These are phyloP conservation scores for Andrena minutula DNA, from an alignment of 2,888 invertebrate species.

Conservation along the genomic window DNA sequence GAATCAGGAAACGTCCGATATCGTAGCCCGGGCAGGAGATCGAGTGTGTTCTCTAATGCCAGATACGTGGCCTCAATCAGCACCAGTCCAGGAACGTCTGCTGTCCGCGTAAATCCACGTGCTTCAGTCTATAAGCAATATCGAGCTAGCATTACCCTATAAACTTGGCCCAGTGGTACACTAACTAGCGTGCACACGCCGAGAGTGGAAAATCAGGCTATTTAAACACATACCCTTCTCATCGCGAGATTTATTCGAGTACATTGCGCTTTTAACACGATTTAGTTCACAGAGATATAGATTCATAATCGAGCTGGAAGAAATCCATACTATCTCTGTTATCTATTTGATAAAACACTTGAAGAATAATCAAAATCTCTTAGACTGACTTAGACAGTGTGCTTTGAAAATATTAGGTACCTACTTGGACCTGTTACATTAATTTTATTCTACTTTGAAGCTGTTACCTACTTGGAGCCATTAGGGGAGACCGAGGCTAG, in stretches of 20 bases:
- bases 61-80: constrained; percentile 56
- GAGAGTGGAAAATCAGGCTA: background rate
- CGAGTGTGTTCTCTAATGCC: constrained; percentile 49
- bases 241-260: constrained; percentile 3
- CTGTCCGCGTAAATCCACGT: constrained; percentile 39
- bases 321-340: background rate
- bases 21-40: constrained; percentile 41
- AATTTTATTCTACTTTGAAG: too few relatives aligned
- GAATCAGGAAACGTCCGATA: constrained; percentile 49
- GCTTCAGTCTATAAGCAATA: constrained; percentile 41
- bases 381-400: too few relatives aligned
- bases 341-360: too few relatives aligned
- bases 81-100: constrained; percentile 44
- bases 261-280: background rate
- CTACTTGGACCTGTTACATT: too few relatives aligned
- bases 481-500: too few relatives aligned
- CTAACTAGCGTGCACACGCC: constrained; percentile 23
- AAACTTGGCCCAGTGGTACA: constrained; percentile 51
- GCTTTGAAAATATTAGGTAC: too few relatives aligned
- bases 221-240: background rate
- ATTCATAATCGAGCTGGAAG: background rate
- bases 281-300: background rate
- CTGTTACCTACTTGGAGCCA: too few relatives aligned
- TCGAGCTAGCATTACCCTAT: constrained; percentile 44
- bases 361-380: too few relatives aligned